phyloP scores from a whole-genome alignment of 2,888 invertebrate genomes.

The Protodeltote pygarga region DNA sequence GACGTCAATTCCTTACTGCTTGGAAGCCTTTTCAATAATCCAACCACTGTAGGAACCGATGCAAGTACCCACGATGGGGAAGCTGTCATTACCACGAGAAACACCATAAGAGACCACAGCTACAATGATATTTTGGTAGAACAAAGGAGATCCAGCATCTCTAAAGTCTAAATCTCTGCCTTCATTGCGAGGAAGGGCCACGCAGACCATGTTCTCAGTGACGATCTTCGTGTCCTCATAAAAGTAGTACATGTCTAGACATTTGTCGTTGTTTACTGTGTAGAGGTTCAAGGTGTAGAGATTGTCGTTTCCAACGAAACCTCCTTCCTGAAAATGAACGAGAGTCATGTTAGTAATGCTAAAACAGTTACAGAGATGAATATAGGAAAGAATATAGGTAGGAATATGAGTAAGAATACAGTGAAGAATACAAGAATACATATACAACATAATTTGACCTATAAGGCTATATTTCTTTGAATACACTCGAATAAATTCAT shows the following conservation, averaged over 20 bases:
- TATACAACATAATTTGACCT: too few species aligned
- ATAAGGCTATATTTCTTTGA: too few species aligned
- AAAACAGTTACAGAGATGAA: too few species aligned
- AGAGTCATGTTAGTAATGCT: not conserved
- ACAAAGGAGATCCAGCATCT: constrained; percentile 46
- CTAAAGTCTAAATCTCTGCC: constrained; percentile 40
- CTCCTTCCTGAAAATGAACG: constrained; percentile 39
- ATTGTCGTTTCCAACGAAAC: constrained; percentile 11
- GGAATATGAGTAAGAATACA: too few species aligned
- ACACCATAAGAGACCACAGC: constrained; percentile 42
- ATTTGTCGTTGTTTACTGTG: constrained; percentile 9
- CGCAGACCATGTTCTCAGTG: constrained; percentile 73
- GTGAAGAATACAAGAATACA: too few species aligned
- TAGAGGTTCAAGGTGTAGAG: constrained; percentile 29
- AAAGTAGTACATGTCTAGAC: constrained; percentile 11
- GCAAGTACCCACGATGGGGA: constrained; percentile 28
- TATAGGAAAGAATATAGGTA: too few species aligned
- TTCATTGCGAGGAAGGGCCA: constrained; percentile 51
- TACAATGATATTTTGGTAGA: constrained; percentile 19
- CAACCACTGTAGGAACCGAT: constrained; percentile 26
- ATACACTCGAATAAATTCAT: too few species aligned
- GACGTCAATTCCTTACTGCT: not conserved
- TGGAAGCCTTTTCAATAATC: constrained; percentile 29
- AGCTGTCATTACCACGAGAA: constrained; percentile 7
- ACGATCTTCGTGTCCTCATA: constrained; percentile 13